Conservation (phyloP, 2,888 invertebrate genomes). For the Drosophila seclusa region DNA sequence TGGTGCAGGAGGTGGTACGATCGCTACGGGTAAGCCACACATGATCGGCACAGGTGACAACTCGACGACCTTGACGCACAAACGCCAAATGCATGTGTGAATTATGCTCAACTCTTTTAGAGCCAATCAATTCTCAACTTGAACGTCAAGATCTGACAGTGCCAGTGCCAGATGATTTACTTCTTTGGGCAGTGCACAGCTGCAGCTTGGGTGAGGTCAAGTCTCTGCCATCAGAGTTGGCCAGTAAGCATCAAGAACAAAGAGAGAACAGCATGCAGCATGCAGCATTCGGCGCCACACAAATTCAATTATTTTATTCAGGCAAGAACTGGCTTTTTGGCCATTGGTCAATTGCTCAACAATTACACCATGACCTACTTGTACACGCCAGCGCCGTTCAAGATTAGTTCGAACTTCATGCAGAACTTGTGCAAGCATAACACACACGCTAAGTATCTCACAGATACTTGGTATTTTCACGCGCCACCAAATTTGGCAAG, state of each 20-base stretch:
- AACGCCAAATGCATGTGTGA: constrained; percentile 37
- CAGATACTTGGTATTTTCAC: constrained; percentile 43
- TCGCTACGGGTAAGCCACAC: constrained; percentile 82
- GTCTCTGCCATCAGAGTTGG: constrained; percentile 20
- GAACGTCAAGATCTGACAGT: constrained; percentile 25
- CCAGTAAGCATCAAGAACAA: constrained; percentile 64
- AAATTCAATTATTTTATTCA: constrained; percentile 7
- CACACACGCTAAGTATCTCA: constrained; percentile 30
- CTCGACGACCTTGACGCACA: constrained; percentile 47
- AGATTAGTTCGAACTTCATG: constrained; percentile 66
- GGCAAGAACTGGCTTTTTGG: constrained; percentile 53
- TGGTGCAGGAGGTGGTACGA: constrained; percentile 85
- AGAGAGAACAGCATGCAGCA: constrained; percentile 55
- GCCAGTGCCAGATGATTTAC: constrained; percentile 31
- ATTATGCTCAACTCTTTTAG: background rate
- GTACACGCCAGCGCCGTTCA: constrained; percentile 39
- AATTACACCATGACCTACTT: constrained; percentile 61
- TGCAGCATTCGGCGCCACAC: constrained; percentile 1
- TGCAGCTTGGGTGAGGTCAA: constrained; percentile 53
- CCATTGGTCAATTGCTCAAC: constrained; percentile 57
- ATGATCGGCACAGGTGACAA: background rate
- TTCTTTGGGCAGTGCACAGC: constrained; percentile 24
- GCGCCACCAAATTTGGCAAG: constrained; percentile 14
- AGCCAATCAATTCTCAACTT: constrained; percentile 46
- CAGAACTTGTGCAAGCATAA: constrained; percentile 53